Conservation (phyloP, 92 coral and sea anemone species). For the Muricea muricata region DNA sequence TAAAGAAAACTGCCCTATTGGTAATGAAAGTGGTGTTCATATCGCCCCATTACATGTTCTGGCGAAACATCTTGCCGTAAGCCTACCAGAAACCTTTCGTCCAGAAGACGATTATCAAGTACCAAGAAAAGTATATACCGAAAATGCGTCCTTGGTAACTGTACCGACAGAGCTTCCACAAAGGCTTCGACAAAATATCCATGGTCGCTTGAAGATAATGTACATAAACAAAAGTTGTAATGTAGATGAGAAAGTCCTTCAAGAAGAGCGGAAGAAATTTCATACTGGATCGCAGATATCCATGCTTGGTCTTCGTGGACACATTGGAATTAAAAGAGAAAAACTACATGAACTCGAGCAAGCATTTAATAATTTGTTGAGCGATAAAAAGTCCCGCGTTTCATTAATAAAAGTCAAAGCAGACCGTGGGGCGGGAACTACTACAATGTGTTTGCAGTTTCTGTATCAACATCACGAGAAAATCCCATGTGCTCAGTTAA, state of each 20-base stretch:
- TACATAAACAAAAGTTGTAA: conserved; percentile 45
- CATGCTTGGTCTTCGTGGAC: conserved; percentile 51
- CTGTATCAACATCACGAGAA: conserved; percentile 63
- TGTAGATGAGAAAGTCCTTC: conserved; percentile 24
- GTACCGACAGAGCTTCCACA: conserved; percentile 73
- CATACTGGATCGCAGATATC: conserved; percentile 72
- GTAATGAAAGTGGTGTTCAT: conserved; percentile 48
- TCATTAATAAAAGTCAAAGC: conserved; percentile 70
- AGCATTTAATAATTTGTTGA: conserved; percentile 50
- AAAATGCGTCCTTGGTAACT: background rate
- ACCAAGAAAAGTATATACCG: conserved; percentile 40
- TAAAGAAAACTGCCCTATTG: conserved; percentile 36
- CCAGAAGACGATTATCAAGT: conserved; percentile 70
- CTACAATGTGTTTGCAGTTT: conserved; percentile 78
- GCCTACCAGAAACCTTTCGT: conserved; percentile 67
- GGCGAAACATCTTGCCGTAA: conserved; percentile 53
- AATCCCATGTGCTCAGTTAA: conserved; percentile 70
- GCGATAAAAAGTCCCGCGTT: conserved; percentile 67
- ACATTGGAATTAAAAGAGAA: conserved; percentile 66
- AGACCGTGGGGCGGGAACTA: conserved; percentile 83
- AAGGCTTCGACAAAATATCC: conserved; percentile 64
- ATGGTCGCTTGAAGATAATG: conserved; percentile 73
- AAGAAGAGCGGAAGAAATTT: conserved; percentile 50
- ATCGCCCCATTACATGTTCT: conserved; percentile 68
- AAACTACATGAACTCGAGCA: conserved; percentile 64